Conservation (phyloP, 1,140 invertebrate species). For the Drosophila ohnishii region DNA sequence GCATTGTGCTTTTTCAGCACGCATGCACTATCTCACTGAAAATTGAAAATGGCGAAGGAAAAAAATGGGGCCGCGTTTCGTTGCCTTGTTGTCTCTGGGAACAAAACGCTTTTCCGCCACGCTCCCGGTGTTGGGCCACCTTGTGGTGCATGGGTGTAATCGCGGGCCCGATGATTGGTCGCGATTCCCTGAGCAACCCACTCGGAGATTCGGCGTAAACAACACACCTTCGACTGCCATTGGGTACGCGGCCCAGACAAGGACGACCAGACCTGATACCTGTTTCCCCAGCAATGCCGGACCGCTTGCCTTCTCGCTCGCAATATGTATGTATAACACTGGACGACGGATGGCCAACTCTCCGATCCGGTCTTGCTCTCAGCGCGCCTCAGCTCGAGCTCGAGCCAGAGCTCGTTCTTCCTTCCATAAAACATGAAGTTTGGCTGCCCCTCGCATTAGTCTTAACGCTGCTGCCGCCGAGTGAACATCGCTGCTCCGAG, state of each 20-base stretch:
- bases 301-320: constrained; percentile 35
- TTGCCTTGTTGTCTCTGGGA: constrained; percentile 25
- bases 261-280: constrained; percentile 30
- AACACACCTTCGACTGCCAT: constrained; percentile 47
- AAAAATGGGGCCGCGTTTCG: constrained; percentile 39
- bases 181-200: constrained; percentile 36
- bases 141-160: constrained; percentile 27
- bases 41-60: constrained; percentile 46
- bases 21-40: constrained; percentile 33
- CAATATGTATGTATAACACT: constrained; percentile 36
- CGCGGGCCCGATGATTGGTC: constrained; percentile 33
- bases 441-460: constrained; percentile 50
- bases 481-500: constrained; percentile 56
- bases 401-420: constrained; percentile 6
- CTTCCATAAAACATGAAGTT: constrained; percentile 65
- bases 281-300: constrained; percentile 21
- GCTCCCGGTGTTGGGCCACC: constrained; percentile 28
- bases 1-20: constrained; percentile 40
- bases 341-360: constrained; percentile 14
- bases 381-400: constrained; percentile 6
- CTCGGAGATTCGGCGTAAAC: constrained; percentile 21
- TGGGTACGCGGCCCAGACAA: constrained; percentile 34
- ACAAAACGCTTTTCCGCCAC: constrained; percentile 44
- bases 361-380: constrained; percentile 36
- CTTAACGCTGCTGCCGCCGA: constrained; percentile 52